Evolutionary conservation across 2,888 invertebrate species (phyloP), one percentile per base, ranked within the genome.

Genomic region (Lapara coniferarum): DNA sequence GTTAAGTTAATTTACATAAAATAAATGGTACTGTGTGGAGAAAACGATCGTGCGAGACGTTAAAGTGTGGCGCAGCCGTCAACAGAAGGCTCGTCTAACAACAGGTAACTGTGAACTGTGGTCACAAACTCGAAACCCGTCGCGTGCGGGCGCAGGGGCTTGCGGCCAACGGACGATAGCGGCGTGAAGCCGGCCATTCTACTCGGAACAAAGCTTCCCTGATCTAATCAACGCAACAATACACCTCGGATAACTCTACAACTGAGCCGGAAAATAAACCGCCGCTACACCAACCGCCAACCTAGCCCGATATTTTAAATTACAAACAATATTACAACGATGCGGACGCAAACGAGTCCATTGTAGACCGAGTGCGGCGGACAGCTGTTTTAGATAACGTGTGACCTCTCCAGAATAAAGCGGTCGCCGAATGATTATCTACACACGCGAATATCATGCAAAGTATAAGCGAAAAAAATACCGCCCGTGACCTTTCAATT

Each of bases 151-250:
- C 81, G 86, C 84, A 88, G 85, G 83, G 81, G 88, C 86, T 81
- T 88, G 87, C 84, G 78, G 78, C 78, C 81, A 86, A 85, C 89
- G 86, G 83, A 82, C 85, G 84, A 84, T 83, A 84, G 84, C 85
- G 78, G 81, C 79, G 84, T 81, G 84, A 83, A 82, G 80, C 82
- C 81, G 79, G 77, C 86, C 81, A 86, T 89, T 90, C 88, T 87
- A 82, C 77, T 76, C 84, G 81, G 85, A 90, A 92, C 91, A 92
- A 91, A 89, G 90, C 89, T 80, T 73, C 83, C 82, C 89, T 89
- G 91, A 92, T 91, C 91, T 92, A 92, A 92, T 92, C 92, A 92
- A 91, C 87, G 86, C 88, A 89, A 92, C 92, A 92, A 91, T 91
- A 91, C 86, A 89, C 88, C 86, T 86, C 87, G 88, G 84, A 86